A percentile compares a stretch with the other conserved stretches of the same genome.
phyloP scores from a whole-genome alignment of 2,113 vertebrate genomes.

The Sinocyclocheilus maitianheensis region DNA sequence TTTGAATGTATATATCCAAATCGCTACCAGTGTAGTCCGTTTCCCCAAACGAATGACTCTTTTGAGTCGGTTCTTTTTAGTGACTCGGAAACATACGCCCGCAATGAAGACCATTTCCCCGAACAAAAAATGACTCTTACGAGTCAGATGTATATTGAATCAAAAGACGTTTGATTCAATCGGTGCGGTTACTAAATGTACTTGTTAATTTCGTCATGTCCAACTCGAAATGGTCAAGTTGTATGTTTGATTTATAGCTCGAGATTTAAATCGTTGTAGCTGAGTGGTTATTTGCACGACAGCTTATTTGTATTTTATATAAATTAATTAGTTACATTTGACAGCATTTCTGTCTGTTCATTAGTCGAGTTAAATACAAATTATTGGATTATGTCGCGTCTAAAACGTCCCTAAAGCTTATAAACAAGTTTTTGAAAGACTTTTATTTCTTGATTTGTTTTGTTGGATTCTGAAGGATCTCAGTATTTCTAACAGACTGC shows the following conservation, averaged over 20 bases:
- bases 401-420: background rate
- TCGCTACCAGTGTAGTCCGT: background rate
- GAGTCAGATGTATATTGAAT: background rate
- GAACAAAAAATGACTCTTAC: background rate
- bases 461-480: background rate
- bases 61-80: background rate
- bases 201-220: background rate
- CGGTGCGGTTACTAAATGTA: background rate
- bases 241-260: background rate
- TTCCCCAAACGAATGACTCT: background rate
- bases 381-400: background rate
- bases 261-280: background rate
- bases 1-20: background rate
- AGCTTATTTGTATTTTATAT: background rate
- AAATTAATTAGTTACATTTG: background rate
- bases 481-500: background rate
- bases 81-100: background rate
- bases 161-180: background rate
- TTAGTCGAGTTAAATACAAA: background rate
- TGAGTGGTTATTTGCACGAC: background rate
- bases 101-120: background rate
- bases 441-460: background rate
- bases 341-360: background rate
- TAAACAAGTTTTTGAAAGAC: background rate
- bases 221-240: background rate